Conservation (phyloP, 35 echinoderm and acorn worm genomes). For the Acanthaster planci region DNA sequence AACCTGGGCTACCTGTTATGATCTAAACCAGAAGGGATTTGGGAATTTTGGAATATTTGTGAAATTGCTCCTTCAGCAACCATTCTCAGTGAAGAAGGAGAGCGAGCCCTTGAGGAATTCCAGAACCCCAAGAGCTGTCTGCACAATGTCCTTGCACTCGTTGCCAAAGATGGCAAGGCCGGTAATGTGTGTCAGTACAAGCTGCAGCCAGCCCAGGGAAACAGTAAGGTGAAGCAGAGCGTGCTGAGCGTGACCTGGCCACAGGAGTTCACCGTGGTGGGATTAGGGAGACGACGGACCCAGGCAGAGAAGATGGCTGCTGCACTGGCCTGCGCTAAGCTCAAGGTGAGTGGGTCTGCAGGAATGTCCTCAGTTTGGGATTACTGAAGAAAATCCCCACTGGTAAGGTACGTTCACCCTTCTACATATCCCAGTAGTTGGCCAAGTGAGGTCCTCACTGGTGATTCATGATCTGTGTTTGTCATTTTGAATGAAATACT, state of each 20-base stretch:
- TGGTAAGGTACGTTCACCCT: no score
- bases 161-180: background rate
- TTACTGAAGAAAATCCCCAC: no score
- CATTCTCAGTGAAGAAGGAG: conserved; percentile 38
- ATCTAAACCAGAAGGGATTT: no score
- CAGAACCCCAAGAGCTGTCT: conserved; percentile 50
- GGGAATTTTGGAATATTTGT: no score
- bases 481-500: no score
- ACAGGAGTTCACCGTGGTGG: conserved; percentile 52
- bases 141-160: conserved; percentile 36
- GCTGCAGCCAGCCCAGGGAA: background rate
- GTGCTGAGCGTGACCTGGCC: conserved; percentile 63
- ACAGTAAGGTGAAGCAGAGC: conserved; percentile 28
- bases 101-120: conserved; percentile 41
- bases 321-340: conserved; percentile 67
- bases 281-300: conserved; percentile 50
- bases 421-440: no score
- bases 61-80: background rate
- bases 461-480: no score
- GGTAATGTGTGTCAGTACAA: background rate
- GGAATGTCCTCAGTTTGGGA: no score
- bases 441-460: no score
- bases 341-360: conserved; percentile 54
- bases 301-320: conserved; percentile 80
- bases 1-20: no score